Evolutionary conservation across 2,113 vertebrate genomes (phyloP).

Genomic region (Trematomus loennbergii): DNA sequence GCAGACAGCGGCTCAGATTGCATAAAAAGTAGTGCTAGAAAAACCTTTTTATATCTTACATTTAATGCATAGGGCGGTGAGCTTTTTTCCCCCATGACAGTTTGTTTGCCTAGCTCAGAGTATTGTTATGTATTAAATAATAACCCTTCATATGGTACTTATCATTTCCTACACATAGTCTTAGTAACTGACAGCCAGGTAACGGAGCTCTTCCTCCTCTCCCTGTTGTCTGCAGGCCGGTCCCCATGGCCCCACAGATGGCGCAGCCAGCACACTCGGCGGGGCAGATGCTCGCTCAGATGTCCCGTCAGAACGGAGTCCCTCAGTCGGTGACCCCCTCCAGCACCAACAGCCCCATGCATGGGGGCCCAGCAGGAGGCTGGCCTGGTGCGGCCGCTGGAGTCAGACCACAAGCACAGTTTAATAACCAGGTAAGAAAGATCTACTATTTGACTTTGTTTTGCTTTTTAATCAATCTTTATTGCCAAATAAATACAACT

Average conservation of each 20-base stretch:
- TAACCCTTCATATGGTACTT: no score
- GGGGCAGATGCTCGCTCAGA: constrained; percentile 91
- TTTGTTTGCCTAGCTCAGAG: no score
- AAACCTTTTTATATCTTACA: no score
- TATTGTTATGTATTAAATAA: no score
- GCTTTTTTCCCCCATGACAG: no score
- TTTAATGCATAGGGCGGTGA: no score
- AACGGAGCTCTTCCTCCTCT: neutral
- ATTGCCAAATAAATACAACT: neutral
- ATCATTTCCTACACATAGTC: no score
- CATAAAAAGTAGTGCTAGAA: no score
- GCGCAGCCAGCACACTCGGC: constrained; percentile 84
- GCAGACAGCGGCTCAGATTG: no score
- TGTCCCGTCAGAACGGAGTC: constrained; percentile 89
- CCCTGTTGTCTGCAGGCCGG: constrained; percentile 75
- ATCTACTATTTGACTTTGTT: neutral
- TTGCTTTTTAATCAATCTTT: neutral
- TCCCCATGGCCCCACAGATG: constrained; percentile 84
- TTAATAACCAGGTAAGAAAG: constrained; percentile 89
- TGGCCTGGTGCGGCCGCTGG: constrained; percentile 82
- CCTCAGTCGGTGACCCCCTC: constrained; percentile 74
- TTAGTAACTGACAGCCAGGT: neutral
- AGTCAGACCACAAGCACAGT: constrained; percentile 84
- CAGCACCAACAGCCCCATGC: constrained; percentile 76
- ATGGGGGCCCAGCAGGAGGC: constrained; percentile 65